A percentile compares a stretch with the other conserved stretches of the same genome.
Conservation (phyloP, 2,797 vertebrate species). For the Momotus momota region DNA sequence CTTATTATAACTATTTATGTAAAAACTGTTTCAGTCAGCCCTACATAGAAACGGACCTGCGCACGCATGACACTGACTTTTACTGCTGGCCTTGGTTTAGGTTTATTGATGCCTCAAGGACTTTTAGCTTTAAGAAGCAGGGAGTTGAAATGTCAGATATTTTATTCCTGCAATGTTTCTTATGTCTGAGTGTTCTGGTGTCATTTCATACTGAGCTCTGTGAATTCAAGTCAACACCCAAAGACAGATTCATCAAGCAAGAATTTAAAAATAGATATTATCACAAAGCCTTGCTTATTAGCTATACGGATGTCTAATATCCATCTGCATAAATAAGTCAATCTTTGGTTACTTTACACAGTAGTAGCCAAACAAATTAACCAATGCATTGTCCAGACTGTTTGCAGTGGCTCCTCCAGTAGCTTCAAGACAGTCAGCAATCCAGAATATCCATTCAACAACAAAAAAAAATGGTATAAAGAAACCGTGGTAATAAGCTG, state of each 20-base stretch:
- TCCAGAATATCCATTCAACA: not conserved
- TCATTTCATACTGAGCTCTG: not conserved
- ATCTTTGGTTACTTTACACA: not conserved
- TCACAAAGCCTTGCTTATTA: not conserved
- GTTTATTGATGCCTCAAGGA: conserved; percentile 49
- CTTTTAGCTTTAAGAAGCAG: conserved; percentile 3
- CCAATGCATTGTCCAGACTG: not conserved
- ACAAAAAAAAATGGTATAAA: not conserved
- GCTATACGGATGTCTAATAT: not conserved
- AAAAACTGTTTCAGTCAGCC: not conserved
- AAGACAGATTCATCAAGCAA: not conserved
- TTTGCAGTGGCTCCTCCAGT: not conserved
- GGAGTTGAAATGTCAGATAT: conserved; percentile 34
- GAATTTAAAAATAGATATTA: conserved; percentile 5
- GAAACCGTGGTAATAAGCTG: not conserved
- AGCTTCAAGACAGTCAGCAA: not conserved
- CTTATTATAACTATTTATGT: conserved; percentile 5
- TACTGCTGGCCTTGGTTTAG: conserved; percentile 9
- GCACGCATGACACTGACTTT: not conserved
- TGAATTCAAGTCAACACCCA: conserved; percentile 40
- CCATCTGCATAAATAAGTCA: not conserved
- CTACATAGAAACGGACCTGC: not conserved
- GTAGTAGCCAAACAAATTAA: not conserved
- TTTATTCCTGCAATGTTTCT: conserved; percentile 39
- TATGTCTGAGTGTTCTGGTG: not conserved